Conservation (phyloP, 1,140 invertebrate species). For the Musca domestica region DNA sequence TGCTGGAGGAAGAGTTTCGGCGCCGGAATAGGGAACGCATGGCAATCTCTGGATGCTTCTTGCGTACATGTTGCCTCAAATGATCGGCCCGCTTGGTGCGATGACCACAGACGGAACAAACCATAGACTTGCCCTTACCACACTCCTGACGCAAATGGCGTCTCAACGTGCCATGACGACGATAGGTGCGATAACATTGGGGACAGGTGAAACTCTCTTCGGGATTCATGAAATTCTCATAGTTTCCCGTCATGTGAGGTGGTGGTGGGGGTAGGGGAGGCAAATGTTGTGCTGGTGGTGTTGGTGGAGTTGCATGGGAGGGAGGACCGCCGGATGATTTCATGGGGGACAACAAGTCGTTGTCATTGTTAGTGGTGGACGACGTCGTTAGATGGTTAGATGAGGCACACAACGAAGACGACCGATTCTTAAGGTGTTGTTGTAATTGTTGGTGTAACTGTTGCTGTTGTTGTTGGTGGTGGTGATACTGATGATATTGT, state of each 20-base stretch:
- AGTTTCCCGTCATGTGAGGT: constrained; percentile 23
- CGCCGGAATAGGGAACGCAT: constrained; percentile 48
- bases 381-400: neutral
- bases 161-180: constrained; percentile 58
- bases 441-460: constrained; percentile 13
- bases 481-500: constrained; percentile 19
- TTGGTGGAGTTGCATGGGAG: neutral
- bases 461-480: constrained; percentile 25
- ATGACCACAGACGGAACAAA: constrained; percentile 55
- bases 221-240: neutral
- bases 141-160: constrained; percentile 60
- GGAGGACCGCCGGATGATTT: too few species aligned
- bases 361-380: neutral
- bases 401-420: neutral
- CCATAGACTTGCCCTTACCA: constrained; percentile 58
- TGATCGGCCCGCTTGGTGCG: constrained; percentile 57
- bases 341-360: constrained; percentile 23
- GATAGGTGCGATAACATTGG: constrained; percentile 61
- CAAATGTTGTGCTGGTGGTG: constrained; percentile 17
- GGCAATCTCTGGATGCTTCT: constrained; percentile 54
- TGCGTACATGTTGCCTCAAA: constrained; percentile 54
- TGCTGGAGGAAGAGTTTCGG: neutral
- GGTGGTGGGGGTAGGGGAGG: constrained; percentile 24
- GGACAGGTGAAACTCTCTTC: constrained; percentile 57
- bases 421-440: constrained; percentile 25